Percentiles rank a stretch among this genome's conserved stretches.
Evolutionary conservation across 1,140 invertebrate genomes (phyloP).

Genomic region (Meloidogyne floridensis): DNA sequence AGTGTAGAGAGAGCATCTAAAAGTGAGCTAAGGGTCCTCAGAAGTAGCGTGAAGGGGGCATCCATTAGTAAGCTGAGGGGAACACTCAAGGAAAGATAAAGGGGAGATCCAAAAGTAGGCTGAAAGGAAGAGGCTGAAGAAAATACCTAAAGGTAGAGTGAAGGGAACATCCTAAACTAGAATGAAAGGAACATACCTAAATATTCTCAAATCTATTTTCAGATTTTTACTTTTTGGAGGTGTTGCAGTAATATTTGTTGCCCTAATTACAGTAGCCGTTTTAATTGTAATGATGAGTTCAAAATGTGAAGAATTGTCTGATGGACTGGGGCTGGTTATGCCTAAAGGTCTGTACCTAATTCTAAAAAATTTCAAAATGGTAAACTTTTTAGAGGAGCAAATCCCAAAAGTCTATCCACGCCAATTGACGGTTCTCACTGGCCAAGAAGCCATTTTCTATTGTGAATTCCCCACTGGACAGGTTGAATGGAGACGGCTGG

Average conservation of each 20-base stretch:
- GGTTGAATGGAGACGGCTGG: neutral
- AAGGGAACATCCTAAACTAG: too few relatives aligned
- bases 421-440: neutral
- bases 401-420: neutral
- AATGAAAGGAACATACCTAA: too few relatives aligned
- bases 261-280: slow-evolving; percentile 12
- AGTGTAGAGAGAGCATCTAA: too few relatives aligned
- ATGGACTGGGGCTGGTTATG: neutral
- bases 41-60: too few relatives aligned
- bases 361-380: neutral
- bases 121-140: too few relatives aligned
- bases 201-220: too few relatives aligned
- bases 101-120: too few relatives aligned
- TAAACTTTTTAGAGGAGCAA: neutral
- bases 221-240: slow-evolving; percentile 21
- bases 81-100: too few relatives aligned
- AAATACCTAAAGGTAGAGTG: too few relatives aligned
- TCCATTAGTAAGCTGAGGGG: too few relatives aligned
- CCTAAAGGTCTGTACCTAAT: neutral
- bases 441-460: neutral
- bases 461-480: neutral
- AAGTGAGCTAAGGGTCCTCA: too few relatives aligned
- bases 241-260: slow-evolving; percentile 8
- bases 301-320: slow-evolving; percentile 7
- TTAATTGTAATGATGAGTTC: slow-evolving; percentile 20